phyloP scores from a whole-genome alignment of 2,113 vertebrate genomes.

The Nannospalax galili region DNA sequence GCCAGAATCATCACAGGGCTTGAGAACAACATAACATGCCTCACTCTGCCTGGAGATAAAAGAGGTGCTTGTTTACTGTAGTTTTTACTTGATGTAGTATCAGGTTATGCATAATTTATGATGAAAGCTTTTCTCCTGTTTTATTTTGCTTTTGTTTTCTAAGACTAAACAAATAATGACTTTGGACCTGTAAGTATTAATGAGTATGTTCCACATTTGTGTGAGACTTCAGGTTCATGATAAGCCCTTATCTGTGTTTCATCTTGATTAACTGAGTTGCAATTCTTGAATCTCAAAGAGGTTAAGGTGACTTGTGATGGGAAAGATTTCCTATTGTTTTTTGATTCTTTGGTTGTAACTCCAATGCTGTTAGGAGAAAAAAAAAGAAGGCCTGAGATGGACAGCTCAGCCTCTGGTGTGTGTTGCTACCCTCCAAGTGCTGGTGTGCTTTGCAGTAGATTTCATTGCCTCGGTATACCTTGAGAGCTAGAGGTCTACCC shows the following conservation, averaged over 20 bases:
- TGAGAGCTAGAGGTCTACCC: not conserved
- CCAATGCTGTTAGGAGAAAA: not conserved
- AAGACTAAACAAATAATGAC: conserved; percentile 58
- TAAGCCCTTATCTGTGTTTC: conserved; percentile 23
- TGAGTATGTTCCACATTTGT: conserved; percentile 34
- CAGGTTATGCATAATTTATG: conserved; percentile 70
- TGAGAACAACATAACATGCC: not conserved
- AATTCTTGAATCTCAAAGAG: conserved; percentile 52
- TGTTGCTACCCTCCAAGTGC: not conserved
- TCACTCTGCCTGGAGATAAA: conserved; percentile 60
- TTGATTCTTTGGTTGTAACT: not conserved
- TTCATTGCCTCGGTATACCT: not conserved
- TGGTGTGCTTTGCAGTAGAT: not conserved
- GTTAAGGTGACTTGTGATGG: not conserved
- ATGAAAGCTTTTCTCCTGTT: conserved; percentile 52
- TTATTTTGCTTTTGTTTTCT: conserved; percentile 58
- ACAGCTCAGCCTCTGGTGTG: not conserved
- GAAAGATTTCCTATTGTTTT: conserved; percentile 17
- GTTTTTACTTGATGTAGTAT: conserved; percentile 50
- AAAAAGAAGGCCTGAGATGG: not conserved
- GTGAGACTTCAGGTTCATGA: conserved; percentile 23
- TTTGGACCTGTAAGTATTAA: conserved; percentile 55
- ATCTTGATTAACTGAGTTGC: conserved; percentile 40
- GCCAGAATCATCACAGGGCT: not conserved
- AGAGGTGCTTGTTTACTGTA: conserved; percentile 56